Base-by-base conservation (phyloP, 2,888 invertebrate species). In the Latrodectus hesperus region DNA sequence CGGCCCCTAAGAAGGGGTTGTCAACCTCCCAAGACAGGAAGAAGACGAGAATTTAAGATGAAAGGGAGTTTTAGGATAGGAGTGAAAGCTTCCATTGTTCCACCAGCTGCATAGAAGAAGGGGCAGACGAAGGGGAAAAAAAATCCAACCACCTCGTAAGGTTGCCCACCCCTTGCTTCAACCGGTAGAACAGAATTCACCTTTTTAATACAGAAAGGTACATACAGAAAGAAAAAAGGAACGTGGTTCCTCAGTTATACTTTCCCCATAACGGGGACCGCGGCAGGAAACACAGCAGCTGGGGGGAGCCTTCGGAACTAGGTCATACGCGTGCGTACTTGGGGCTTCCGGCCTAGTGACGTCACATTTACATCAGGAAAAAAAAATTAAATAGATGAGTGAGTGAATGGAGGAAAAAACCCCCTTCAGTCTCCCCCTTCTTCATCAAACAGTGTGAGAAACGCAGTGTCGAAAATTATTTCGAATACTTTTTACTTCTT, bases 301-400 rank as follows among this genome's bases (percentile, higher is more conserved):
- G 84, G 52, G 84, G 60, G 53, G 49, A 65, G 65, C 49, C 60
- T n/a, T n/a, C 14, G 49, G 72, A 84, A 84, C 70, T 84, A 77
- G 84, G 84, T 84, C 84, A 84, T 65, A 71, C 84, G 84, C 84
- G 84, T 84, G 84, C 77, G 83, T 65, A n/a, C 14, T 55, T 64
- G 64, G 75, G 60, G 75, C 75, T 83, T 83, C 82, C 82, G 82
- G 80, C 65, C 80, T 60, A 68, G 70, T 83, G 82, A 83, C 82
- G 82, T 83, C 82, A 83, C 75, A 71, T 75, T 83, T 83, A 60
- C 55, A 83, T 74, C 55, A 17, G 22, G 14, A 22, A 55, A 55
- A 74, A 74, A 74, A 74, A 74, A 74, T 74, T 74, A 81, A 81
- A 74, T 74, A 74, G 73, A 74, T 67, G 73, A 74, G 73, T 16